Evolutionary conservation across 2,797 vertebrate genomes (phyloP), one percentile per base, ranked within the genome.

Genomic region (Austrolebias charrua): DNA sequence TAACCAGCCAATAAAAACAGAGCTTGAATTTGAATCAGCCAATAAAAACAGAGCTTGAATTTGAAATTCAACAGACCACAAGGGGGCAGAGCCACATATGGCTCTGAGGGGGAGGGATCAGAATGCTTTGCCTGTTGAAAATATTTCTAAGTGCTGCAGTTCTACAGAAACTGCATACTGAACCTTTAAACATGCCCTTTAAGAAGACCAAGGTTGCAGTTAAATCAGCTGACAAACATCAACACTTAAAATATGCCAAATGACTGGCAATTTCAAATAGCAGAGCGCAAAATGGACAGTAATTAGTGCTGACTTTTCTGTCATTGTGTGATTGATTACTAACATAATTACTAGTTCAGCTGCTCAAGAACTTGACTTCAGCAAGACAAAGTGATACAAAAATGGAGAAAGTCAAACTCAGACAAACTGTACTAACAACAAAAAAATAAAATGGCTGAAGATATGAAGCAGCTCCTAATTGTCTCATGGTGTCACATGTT

Each of bases 391-490:
- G 15, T 10, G 49, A 18, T n/a, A 15, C 10, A 47, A 50, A 10
- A 60, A 31, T 2, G 5, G 44, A 15, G 4, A 53, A 19, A 45
- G n/a, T 54, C n/a, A 48, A 28, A 70, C 13, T 20, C 59, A 14
- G 20, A 64, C 8, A 46, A 55, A 55, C 29, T 28, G 8, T 38
- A 28, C 40, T 1, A 10, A 24, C 15, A n/a, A n/a, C n/a, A n/a
- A 55, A 29, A 56, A n/a, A n/a, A n/a, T n/a, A 66, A 35, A 2
- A 11, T 18, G 15, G 4, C 18, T 18, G 2, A 9, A 46, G 61
- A 53, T 38, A 15, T 40, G 18, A 52, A 19, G 56, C 57, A 2
- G 45, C 48, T 49, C 50, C 58, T 20, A 63, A 47, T 20, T 20
- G 46, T 18, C 46, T n/a, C 43, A 15, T 10, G 24, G 33, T 49